Evolutionary conservation across 2,113 vertebrate species (phyloP).

Genomic region (Grammomys dolichurus): DNA sequence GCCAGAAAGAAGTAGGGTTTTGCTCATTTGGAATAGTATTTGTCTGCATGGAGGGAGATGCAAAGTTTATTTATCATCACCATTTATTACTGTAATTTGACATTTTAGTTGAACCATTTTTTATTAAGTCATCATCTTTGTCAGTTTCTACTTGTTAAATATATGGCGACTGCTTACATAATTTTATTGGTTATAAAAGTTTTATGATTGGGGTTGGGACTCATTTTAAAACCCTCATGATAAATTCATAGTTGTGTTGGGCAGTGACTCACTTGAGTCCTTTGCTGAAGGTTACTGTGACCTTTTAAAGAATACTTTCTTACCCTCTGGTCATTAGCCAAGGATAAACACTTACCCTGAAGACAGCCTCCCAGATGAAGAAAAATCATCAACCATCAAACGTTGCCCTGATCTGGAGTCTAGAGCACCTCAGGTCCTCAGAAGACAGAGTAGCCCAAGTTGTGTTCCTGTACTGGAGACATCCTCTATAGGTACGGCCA

Average conservation of each 20-base stretch:
- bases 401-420: constrained; percentile 91
- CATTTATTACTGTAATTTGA: neutral
- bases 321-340: constrained; percentile 87
- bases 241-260: neutral
- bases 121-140: constrained; percentile 43
- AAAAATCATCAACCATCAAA: constrained; percentile 92
- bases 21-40: constrained; percentile 48
- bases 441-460: constrained; percentile 94
- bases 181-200: constrained; percentile 41
- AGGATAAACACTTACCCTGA: constrained; percentile 92
- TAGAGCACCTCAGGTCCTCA: constrained; percentile 86
- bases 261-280: constrained; percentile 41
- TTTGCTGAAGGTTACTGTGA: constrained; percentile 49
- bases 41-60: neutral
- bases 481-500: constrained; percentile 88
- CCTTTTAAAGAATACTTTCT: constrained; percentile 41
- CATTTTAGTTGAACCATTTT: constrained; percentile 9
- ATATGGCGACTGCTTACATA: constrained; percentile 32
- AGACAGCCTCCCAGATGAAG: constrained; percentile 91
- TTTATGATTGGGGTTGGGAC: neutral
- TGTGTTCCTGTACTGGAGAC: constrained; percentile 88
- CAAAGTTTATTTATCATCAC: neutral
- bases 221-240: neutral
- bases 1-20: constrained; percentile 28
- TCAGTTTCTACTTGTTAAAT: constrained; percentile 58